Evolutionary conservation across 2,113 vertebrate species (phyloP), one percentile per base, ranked within the genome.

Genomic region (Ptychochromis oligacanthus): DNA sequence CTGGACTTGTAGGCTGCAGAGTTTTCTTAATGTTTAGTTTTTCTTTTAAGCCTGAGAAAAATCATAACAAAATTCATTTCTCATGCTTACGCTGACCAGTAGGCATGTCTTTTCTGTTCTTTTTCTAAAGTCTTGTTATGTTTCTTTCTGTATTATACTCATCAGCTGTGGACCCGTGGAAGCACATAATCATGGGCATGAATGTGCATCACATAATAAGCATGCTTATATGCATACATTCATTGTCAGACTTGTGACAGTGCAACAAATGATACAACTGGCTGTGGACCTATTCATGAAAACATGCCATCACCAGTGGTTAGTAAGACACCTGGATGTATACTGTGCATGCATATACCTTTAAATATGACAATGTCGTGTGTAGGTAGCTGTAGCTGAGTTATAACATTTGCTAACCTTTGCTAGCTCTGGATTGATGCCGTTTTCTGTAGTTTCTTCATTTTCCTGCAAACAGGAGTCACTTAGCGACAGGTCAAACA

Each of bases 371-470:
- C 10, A 80, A 58, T 22, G 34, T 7, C 13, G 46, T 46, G 40
- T 60, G 13, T 26, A 2, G 64, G 62, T 11, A 57, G 78, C n/a
- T 12, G 11, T 26, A 43, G n/a, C 22, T 15, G 22, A 83, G n/a
- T 34, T 58, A 43, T 10, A 59, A 4, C 6, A 52, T 5, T 15
- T 57, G 62, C 61, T 94, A 94, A 99, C 98, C 96, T 99, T 99
- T 57, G 97, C 76, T 0, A 99, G 96, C 90, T 99, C 98, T 58
- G 97, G 97, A 89, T 98, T 96, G 77, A 97, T 96, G 90, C 92
- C 93, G 13, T 96, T 97, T 81, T 99, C 97, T 61, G 96, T 94
- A 22, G 93, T 90, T 86, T 98, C 97, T 22, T 95, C 95, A 82
- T 96, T 97, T 74, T 98, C 97, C 43, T 95, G 93, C 4, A 94